A percentile compares a stretch with the other conserved stretches of the same genome.
These are phyloP conservation scores for Pyxicephalus adspersus DNA, from an alignment of 2,113 vertebrate genomes.

Conservation along the genomic window DNA sequence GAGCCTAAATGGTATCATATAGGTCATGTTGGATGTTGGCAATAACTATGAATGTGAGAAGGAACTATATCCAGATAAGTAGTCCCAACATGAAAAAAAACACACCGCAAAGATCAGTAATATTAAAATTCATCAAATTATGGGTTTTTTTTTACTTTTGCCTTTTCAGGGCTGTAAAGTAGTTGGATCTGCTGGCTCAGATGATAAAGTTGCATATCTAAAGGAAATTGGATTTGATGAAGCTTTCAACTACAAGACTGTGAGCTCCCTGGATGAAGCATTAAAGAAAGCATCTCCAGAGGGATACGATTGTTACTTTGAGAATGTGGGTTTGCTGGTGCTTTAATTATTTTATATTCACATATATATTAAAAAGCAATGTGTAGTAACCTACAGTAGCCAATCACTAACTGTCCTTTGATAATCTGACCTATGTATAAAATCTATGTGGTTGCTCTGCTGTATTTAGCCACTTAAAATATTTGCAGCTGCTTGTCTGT, in stretches of 20 bases:
- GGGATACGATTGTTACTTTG: constrained; percentile 87
- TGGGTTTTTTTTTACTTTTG: no score
- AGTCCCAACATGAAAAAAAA: no score
- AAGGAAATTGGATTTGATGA: constrained; percentile 84
- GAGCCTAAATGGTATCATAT: no score
- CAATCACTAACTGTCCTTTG: background rate
- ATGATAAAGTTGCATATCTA: constrained; percentile 80
- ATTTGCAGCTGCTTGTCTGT: no score
- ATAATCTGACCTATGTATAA: background rate
- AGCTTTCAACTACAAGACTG: constrained; percentile 88
- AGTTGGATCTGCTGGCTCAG: constrained; percentile 82
- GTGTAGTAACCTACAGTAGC: no score
- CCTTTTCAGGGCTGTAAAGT: constrained; percentile 80
- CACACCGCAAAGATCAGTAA: no score
- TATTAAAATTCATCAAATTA: no score
- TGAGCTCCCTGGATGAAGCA: constrained; percentile 78
- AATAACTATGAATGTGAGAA: no score
- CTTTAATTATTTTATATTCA: no score
- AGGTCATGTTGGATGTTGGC: no score
- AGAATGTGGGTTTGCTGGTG: constrained; percentile 76
- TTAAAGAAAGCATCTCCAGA: constrained; percentile 78
- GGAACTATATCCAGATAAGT: no score
- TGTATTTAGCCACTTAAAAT: background rate
- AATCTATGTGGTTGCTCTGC: background rate
- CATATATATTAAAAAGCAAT: no score